Base-by-base conservation (phyloP, 1,140 invertebrate genomes). In the Papilio polyxenes region DNA sequence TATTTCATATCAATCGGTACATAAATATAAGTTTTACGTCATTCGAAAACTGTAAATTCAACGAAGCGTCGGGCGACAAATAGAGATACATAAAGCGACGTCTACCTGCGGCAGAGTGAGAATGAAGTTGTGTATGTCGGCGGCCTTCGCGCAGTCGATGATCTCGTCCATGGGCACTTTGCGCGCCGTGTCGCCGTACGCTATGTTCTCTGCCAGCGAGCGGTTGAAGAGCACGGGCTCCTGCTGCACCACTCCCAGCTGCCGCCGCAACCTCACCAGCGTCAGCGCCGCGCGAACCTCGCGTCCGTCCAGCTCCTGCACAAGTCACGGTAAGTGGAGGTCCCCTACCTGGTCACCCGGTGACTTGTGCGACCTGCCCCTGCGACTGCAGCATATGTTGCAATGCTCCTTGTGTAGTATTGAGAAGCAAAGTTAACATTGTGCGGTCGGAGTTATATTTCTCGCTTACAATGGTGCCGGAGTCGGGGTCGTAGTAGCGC, bases 121-220 rank as follows among this genome's bases (percentile, higher is more conserved):
- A n/a, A 98, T 98, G 87, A 98, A 98, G 81, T 96, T 96, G 88
- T 98, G 97, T 31, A 97, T 97, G 89, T 98, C 98, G 0, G 98
- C 97, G 82, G 96, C 95, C 81, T 95, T 95, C 5, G 97, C 96
- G 5, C 96, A 96, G 2, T 93, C 89, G 80, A 96, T 95, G 49
- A 97, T 95, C 82, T 97, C 96, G 82, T 93, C 83, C 92, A 95
- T 95, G 15, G 91, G 82, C 0, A 95, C 92, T 8, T 95, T 91
- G 10, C 95, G 89, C 9, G 91, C 92, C 88, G 96, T 96, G 88
- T 97, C 96, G 1, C 97, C 97, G 89, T 97, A 98, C 0, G 95
- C 95, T 83, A 98, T 97, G 90, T 98, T 98, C 79, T 97, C 96
- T 3, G 91, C 92, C 49, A 98, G 96, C 8, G 95, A 96, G 74